phyloP scores from a whole-genome alignment of 1,140 invertebrate species.

The Caenorhabditis tropicalis region DNA sequence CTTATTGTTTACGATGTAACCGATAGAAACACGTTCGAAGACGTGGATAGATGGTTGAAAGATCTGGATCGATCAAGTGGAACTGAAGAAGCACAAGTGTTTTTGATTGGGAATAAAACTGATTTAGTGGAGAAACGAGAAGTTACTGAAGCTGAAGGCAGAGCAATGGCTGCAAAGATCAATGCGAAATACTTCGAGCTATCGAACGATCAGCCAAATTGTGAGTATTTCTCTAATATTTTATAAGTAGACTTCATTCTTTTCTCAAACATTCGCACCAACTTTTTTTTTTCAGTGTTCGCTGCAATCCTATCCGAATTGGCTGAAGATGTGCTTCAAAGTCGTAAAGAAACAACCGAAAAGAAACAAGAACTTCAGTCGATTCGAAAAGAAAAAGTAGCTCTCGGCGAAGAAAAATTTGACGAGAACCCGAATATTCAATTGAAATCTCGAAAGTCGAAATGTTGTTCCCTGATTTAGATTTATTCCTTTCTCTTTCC shows the following conservation, averaged over 20 bases:
- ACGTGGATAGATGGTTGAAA: constrained; percentile 55
- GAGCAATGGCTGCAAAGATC: constrained; percentile 44
- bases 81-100: constrained; percentile 32
- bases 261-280: neutral
- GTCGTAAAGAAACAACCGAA: constrained; percentile 3
- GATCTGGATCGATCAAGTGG: constrained; percentile 52
- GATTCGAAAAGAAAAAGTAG: neutral
- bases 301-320: constrained; percentile 39
- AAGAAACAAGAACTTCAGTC: constrained; percentile 6
- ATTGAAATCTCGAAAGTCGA: constrained; percentile 1
- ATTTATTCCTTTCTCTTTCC: neutral
- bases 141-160: constrained; percentile 52
- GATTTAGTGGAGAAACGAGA: constrained; percentile 39
- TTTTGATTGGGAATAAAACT: constrained; percentile 55
- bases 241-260: neutral
- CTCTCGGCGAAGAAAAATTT: constrained; percentile 10
- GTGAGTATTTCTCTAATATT: constrained; percentile 47
- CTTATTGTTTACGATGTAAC: constrained; percentile 99
- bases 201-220: neutral
- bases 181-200: constrained; percentile 52
- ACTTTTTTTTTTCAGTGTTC: constrained; percentile 6
- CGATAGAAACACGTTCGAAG: constrained; percentile 76
- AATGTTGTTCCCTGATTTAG: constrained; percentile 1
- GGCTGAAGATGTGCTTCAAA: constrained; percentile 8
- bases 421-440: neutral